Conservation (phyloP, 2,113 vertebrate species). For the Merops nubicus region DNA sequence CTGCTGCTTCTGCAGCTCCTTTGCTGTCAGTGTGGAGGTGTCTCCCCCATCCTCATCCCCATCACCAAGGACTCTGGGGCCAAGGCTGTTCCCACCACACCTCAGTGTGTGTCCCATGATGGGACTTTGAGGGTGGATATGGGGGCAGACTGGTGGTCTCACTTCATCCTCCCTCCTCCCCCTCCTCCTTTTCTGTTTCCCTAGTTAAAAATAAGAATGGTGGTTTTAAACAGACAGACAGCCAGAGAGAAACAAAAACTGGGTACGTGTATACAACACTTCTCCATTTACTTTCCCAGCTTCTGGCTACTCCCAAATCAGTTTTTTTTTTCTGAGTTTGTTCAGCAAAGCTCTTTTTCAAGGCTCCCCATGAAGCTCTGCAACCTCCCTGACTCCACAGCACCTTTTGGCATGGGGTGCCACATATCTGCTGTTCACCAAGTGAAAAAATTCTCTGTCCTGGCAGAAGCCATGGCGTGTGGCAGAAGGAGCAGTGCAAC, state of each 20-base stretch:
- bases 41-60: background rate
- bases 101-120: background rate
- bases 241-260: background rate
- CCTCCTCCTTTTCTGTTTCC: background rate
- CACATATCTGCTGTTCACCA: background rate
- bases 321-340: background rate
- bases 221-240: background rate
- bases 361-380: background rate
- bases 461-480: background rate
- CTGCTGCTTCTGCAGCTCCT: background rate
- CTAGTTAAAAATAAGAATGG: background rate
- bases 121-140: background rate
- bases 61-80: background rate
- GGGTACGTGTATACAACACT: accelerated
- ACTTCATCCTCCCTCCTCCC: background rate
- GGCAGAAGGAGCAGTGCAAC: background rate
- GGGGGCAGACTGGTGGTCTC: background rate
- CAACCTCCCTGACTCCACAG: background rate
- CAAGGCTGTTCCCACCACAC: background rate
- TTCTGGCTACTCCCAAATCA: background rate
- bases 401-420: background rate
- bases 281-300: background rate
- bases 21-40: background rate
- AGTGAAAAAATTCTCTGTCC: background rate
- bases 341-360: background rate